Evolutionary conservation across 1,140 invertebrate species (phyloP), one percentile per base, ranked within the genome.

Genomic region (Calliopsis andreniformis): DNA sequence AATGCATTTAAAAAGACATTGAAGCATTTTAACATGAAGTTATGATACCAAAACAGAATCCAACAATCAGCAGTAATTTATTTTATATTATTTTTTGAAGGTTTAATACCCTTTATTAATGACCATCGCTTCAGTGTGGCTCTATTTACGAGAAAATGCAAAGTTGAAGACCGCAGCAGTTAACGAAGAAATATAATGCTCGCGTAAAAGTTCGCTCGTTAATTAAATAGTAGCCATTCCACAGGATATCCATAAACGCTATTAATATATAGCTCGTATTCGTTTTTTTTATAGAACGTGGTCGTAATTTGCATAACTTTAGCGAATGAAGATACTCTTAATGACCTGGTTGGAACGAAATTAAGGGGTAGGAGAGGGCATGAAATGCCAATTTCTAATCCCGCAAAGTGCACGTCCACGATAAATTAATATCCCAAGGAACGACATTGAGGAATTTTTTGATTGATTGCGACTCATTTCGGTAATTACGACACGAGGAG

Each of bases 381-480:
- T 16, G 59, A 43, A 23, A 53, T 25, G 70, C 32, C 59, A 7
- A 23, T 51, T 51, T 53, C 70, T 53, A 72, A 72, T 72, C 25
- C 35, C 70, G 59, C 18, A 39, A 39, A 72, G 59, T 72, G 70
- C 70, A 55, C 47, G 47, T 8, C 8, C 32, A 3, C 59, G 70
- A 72, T 64, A 64, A 64, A 71, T 71, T 71, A 71, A 71, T 63
- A 71, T 71, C 58, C 23, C 23, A 18, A 12, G 32, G 5, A 14
- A 20, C 61, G 25, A 16, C 58, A 71, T 71, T 28, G 58, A 10
- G 58, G 25, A n/a, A 35, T 61, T 59, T 64, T 72, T 72, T 64
- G 70, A 72, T 64, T n/a, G 45, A 64, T 76, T 63, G 55, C 55
- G 32, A 47, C 47, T 51, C 47, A 55, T 53, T 39, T 55, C 45